A percentile compares a stretch with the other conserved stretches of the same genome.
These are phyloP conservation scores for Dicyrtomina minuta DNA, from an alignment of 2,888 invertebrate species.

Conservation along the genomic window DNA sequence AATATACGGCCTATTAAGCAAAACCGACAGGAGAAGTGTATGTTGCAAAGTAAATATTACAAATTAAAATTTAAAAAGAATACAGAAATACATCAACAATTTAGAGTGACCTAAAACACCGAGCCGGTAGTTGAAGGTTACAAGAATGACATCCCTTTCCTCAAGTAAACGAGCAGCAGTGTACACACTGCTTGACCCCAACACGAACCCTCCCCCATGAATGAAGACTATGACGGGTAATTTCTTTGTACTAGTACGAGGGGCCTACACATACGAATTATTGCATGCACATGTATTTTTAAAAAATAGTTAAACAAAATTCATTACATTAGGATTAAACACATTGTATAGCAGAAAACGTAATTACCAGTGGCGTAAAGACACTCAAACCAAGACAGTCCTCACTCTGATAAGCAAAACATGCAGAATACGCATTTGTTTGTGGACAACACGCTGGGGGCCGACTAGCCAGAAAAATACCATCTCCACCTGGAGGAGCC, in stretches of 20 bases:
- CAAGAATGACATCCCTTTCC: conserved; percentile 49
- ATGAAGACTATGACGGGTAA: conserved; percentile 26
- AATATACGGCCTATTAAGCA: no score
- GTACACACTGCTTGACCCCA: conserved; percentile 40
- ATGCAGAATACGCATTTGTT: background rate
- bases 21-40: no score
- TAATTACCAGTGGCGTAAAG: conserved; percentile 2
- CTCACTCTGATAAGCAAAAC: background rate
- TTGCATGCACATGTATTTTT: background rate
- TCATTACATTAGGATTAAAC: no score
- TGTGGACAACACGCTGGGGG: conserved; percentile 10
- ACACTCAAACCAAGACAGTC: conserved; percentile 11
- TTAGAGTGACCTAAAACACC: conserved; percentile 37
- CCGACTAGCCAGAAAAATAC: background rate
- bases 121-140: conserved; percentile 47
- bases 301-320: no score
- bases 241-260: no score
- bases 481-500: background rate
- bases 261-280: no score
- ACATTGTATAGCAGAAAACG: no score
- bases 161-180: conserved; percentile 45
- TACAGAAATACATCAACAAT: background rate
- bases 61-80: no score
- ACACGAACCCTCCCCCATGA: conserved; percentile 52
- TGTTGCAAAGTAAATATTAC: no score